Evolutionary conservation across 2,113 vertebrate genomes (phyloP).

Genomic region (Cephalopterus ornatus): DNA sequence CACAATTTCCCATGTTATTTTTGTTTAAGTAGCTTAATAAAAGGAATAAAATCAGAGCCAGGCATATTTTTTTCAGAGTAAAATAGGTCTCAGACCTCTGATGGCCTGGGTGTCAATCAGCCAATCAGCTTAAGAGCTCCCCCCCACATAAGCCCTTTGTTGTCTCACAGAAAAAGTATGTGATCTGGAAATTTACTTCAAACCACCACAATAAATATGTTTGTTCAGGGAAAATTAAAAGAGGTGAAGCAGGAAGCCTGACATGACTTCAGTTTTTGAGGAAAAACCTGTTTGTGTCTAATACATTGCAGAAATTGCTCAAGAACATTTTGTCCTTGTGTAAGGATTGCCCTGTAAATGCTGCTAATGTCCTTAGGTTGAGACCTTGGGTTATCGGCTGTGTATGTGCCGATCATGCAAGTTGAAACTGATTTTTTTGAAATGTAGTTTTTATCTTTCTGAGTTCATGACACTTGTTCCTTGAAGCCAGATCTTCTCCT

Average conservation of each 20-base stretch:
- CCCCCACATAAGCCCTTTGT: background rate
- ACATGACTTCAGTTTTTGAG: slow-evolving; percentile 47
- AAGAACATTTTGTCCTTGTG: slow-evolving; percentile 66
- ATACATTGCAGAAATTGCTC: slow-evolving; percentile 43
- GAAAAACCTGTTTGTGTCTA: slow-evolving; percentile 57
- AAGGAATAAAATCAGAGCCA: background rate
- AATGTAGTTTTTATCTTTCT: background rate
- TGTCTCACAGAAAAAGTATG: background rate
- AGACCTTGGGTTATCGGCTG: slow-evolving; percentile 41
- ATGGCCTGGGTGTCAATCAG: background rate
- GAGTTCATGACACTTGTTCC: slow-evolving; percentile 35
- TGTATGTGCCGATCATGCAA: slow-evolving; percentile 30
- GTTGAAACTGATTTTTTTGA: slow-evolving; percentile 37
- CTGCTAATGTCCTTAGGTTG: slow-evolving; percentile 58
- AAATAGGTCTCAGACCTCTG: slow-evolving; percentile 12
- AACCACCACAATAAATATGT: slow-evolving; percentile 39
- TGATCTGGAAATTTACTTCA: slow-evolving; percentile 37
- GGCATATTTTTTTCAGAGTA: background rate
- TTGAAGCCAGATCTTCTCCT: slow-evolving; percentile 18
- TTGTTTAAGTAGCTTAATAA: slow-evolving; percentile 16
- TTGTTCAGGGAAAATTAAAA: slow-evolving; percentile 61
- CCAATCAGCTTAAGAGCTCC: slow-evolving; percentile 1
- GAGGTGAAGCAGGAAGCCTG: slow-evolving; percentile 45
- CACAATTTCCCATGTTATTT: slow-evolving; percentile 15
- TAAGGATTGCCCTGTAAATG: slow-evolving; percentile 34